phyloP scores from a whole-genome alignment of 2,797 vertebrate genomes.

The Myioborus melanocephalus region DNA sequence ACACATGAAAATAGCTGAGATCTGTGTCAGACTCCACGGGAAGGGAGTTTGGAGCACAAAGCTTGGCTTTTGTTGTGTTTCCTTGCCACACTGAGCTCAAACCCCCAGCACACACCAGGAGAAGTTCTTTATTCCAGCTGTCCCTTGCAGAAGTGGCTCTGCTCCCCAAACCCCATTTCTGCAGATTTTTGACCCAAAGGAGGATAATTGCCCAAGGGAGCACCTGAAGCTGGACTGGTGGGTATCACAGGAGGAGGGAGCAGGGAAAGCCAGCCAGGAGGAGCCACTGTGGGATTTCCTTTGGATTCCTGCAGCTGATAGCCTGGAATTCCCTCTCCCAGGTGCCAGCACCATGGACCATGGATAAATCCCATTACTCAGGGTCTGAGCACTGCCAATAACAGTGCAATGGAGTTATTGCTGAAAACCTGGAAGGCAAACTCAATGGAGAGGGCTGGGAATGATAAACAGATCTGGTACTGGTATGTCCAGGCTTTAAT shows the following conservation, averaged over 20 bases:
- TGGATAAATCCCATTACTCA: neutral
- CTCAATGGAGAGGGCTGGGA: neutral
- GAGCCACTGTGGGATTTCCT: neutral
- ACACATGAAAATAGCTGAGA: neutral
- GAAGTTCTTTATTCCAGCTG: neutral
- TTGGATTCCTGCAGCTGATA: neutral
- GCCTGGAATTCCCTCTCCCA: neutral
- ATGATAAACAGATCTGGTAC: neutral
- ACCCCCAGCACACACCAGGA: neutral
- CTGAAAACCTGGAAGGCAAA: neutral
- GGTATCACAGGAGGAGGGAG: accelerated
- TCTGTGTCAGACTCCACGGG: neutral
- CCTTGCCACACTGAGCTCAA: neutral
- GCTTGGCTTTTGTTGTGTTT: neutral
- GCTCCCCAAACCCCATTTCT: neutral
- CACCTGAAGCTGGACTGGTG: neutral
- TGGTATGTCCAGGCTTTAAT: neutral
- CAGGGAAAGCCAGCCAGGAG: neutral
- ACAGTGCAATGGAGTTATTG: neutral
- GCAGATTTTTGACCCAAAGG: neutral
- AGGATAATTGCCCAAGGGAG: neutral
- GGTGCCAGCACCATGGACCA: neutral
- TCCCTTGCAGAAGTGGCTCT: neutral
- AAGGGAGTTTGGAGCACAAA: neutral
- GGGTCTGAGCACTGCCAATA: neutral